Evolutionary conservation across 2,113 vertebrate species (phyloP).

Genomic region (Cyprinus carpio): DNA sequence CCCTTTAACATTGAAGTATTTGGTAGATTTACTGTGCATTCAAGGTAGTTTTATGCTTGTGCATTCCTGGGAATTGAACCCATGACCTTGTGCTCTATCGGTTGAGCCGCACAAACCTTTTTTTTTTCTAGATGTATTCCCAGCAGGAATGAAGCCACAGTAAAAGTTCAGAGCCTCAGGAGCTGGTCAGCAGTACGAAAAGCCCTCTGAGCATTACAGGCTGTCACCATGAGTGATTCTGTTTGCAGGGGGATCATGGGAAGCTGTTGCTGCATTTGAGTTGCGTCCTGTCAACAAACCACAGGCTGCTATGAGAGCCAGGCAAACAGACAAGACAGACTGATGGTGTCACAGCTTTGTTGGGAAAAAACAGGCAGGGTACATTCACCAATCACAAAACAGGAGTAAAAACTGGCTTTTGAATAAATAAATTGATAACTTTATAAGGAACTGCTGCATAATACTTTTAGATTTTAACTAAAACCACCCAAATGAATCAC

Average conservation of each 20-base stretch:
- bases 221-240: conserved; percentile 20
- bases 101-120: neutral
- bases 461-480: neutral
- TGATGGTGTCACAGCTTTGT: neutral
- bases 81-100: neutral
- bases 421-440: neutral
- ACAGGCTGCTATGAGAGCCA: conserved; percentile 21
- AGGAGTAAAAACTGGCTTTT: neutral
- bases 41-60: neutral
- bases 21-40: conserved; percentile 2
- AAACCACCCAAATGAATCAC: neutral
- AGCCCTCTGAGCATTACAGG: conserved; percentile 3
- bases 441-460: neutral
- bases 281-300: conserved; percentile 29
- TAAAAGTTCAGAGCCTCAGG: neutral
- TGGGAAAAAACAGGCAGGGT: neutral
- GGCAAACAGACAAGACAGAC: conserved; percentile 35
- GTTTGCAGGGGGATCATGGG: conserved; percentile 38
- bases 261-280: conserved; percentile 25
- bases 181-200: conserved; percentile 20
- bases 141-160: neutral
- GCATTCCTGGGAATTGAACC: neutral
- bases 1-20: conserved; percentile 1
- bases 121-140: neutral
- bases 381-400: neutral